A percentile compares a stretch with the other conserved stretches of the same genome.
phyloP scores from a whole-genome alignment of 1,140 invertebrate species.

The Drosophila bocqueti region DNA sequence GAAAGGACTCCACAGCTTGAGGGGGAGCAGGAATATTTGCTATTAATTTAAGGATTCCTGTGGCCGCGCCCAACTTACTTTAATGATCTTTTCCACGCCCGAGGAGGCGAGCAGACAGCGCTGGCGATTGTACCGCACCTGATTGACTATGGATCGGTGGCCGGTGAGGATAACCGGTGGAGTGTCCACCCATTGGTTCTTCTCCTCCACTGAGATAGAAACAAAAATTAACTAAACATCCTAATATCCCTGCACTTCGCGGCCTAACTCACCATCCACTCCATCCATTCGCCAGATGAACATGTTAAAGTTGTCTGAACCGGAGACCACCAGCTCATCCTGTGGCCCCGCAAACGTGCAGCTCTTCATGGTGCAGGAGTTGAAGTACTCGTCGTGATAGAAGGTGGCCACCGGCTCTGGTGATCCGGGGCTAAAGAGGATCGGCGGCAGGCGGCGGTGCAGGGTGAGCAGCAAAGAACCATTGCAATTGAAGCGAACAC shows the following conservation, averaged over 20 bases:
- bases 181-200: slow-evolving; percentile 87
- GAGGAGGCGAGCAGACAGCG: slow-evolving; percentile 96
- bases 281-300: slow-evolving; percentile 95
- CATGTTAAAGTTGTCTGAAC: slow-evolving; percentile 97
- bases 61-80: slow-evolving; percentile 86
- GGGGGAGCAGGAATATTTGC: background rate
- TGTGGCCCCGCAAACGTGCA: slow-evolving; percentile 96
- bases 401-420: slow-evolving; percentile 92
- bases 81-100: slow-evolving; percentile 98
- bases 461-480: slow-evolving; percentile 93
- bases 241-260: background rate
- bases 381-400: slow-evolving; percentile 96
- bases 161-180: slow-evolving; percentile 94
- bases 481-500: slow-evolving; percentile 93
- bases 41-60: background rate
- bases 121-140: slow-evolving; percentile 95
- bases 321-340: slow-evolving; percentile 95
- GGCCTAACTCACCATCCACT: slow-evolving; percentile 85
- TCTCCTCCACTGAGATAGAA: slow-evolving; percentile 68
- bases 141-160: slow-evolving; percentile 98
- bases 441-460: slow-evolving; percentile 92
- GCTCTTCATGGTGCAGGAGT: slow-evolving; percentile 98
- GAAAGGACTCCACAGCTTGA: slow-evolving; percentile 92
- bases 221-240: background rate
- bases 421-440: slow-evolving; percentile 91